phyloP scores from a whole-genome alignment of 30 jellyfish, hydroid and myxozoan species.

The Chrysaora quinquecirrha region DNA sequence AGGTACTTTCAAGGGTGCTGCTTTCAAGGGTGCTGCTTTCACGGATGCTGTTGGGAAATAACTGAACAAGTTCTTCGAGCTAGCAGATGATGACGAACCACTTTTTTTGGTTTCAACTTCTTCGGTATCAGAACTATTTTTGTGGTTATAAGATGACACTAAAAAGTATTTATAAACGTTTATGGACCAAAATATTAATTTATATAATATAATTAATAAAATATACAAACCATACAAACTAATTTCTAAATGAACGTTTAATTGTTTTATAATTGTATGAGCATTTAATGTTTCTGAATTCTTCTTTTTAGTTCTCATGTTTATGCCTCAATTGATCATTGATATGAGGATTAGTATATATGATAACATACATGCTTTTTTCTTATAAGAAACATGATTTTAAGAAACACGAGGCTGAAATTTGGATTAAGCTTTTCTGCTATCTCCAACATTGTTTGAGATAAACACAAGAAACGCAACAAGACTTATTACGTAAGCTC shows the following conservation, averaged over 20 bases:
- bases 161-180: slow-evolving; percentile 5
- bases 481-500: not conserved
- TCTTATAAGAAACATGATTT: no score
- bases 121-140: not conserved
- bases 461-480: not conserved
- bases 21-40: slow-evolving; percentile 5
- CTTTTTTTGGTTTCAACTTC: slow-evolving; percentile 10
- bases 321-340: not conserved
- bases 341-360: not conserved
- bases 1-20: slow-evolving; percentile 14
- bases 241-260: not conserved
- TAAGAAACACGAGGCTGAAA: no score
- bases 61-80: not conserved
- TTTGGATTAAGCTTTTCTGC: no score
- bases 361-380: not conserved
- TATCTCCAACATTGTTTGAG: no score
- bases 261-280: not conserved
- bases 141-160: slow-evolving; percentile 1
- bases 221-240: not conserved
- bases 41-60: slow-evolving; percentile 1
- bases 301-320: not conserved
- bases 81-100: slow-evolving; percentile 3
- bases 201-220: no score
- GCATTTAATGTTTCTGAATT: not conserved
- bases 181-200: not conserved